Percentiles rank a stretch among this genome's conserved stretches.
Conservation (phyloP, 2,888 invertebrate species). For the Crepidodera aurea region DNA sequence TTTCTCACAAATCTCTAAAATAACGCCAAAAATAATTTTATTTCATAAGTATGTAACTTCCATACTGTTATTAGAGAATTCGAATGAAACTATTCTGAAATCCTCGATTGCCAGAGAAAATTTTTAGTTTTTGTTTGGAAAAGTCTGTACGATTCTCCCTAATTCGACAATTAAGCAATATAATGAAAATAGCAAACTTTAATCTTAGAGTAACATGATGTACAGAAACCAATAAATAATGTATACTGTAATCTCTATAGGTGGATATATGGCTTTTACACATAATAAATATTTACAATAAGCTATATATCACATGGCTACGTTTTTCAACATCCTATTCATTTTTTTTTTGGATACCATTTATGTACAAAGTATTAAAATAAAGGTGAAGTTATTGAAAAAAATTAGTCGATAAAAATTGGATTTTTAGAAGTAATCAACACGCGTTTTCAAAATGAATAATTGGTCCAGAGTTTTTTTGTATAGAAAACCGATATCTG, state of each 20-base stretch:
- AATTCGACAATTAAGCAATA: no score
- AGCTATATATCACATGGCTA: constrained; percentile 59
- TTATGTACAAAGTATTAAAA: constrained; percentile 37
- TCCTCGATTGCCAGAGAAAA: no score
- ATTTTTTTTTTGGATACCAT: constrained; percentile 43
- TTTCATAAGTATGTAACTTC: no score
- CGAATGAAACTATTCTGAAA: no score
- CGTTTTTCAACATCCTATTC: constrained; percentile 50
- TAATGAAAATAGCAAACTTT: no score
- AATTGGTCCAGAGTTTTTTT: constrained; percentile 45
- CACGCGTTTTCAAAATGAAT: constrained; percentile 34
- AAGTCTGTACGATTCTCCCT: no score
- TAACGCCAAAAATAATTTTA: no score
- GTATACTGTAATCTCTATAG: neutral
- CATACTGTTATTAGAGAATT: no score
- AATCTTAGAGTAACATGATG: constrained; percentile 1
- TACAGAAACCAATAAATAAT: constrained; percentile 2
- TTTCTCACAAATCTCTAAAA: no score
- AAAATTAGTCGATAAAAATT: constrained; percentile 12
- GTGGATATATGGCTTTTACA: constrained; percentile 48
- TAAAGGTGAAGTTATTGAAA: constrained; percentile 31
- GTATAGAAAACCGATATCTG: constrained; percentile 28
- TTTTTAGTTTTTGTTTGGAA: no score
- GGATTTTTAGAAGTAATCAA: constrained; percentile 29
- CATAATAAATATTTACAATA: constrained; percentile 53